Conservation (phyloP, 2,797 vertebrate species). For the Borostomias antarcticus region DNA sequence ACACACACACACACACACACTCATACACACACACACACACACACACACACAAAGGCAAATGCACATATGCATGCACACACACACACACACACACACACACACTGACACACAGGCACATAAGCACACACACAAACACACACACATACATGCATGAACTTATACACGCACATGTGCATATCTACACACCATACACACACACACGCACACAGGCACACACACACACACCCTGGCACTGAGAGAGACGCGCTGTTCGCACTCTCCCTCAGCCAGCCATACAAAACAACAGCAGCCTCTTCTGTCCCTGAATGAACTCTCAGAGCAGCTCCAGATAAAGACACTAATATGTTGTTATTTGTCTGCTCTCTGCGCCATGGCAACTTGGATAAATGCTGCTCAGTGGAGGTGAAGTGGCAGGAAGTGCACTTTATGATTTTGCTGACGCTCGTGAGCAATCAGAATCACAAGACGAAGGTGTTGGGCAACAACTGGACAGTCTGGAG, state of each 20-base stretch:
- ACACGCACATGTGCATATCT: not conserved
- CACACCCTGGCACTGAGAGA: not conserved
- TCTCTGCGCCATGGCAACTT: constrained; percentile 15
- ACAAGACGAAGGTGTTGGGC: not conserved
- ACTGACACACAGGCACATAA: not conserved
- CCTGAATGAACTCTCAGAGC: constrained; percentile 42
- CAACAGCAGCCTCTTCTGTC: constrained; percentile 33
- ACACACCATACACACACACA: not conserved
- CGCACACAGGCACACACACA: not conserved
- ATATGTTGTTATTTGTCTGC: constrained; percentile 18
- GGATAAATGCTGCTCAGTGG: constrained; percentile 7
- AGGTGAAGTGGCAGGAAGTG: not conserved
- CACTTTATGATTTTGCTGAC: not conserved
- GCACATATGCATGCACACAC: not conserved
- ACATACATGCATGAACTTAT: constrained; percentile 22
- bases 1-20: too few relatives aligned
- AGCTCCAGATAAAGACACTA: constrained; percentile 49
- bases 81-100: constrained; percentile 11
- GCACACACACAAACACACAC: not conserved
- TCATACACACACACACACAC: not conserved
- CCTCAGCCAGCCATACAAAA: not conserved
- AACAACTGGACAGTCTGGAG: not conserved
- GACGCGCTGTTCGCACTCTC: not conserved
- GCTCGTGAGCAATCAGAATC: not conserved
- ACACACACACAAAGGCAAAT: not conserved